Conservation (phyloP, 2,888 invertebrate genomes). For the Xestia sexstrigata region DNA sequence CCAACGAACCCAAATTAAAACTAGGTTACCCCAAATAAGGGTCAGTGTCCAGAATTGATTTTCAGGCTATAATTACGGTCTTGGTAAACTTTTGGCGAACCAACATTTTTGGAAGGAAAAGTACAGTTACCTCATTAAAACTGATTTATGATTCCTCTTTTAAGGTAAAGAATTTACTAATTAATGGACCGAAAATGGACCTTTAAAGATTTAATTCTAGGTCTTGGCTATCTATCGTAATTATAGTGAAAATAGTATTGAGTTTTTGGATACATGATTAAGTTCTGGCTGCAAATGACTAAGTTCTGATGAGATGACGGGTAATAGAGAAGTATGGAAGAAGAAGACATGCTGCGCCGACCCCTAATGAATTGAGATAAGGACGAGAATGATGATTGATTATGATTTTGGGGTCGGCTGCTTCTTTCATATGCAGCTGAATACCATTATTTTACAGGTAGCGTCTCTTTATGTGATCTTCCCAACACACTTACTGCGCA, state of each 20-base stretch:
- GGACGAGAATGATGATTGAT: too few relatives aligned
- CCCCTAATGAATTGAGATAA: too few relatives aligned
- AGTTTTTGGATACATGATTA: too few relatives aligned
- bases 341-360: too few relatives aligned
- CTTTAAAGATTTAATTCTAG: too few relatives aligned
- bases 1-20: not conserved
- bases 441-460: too few relatives aligned
- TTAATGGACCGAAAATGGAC: not conserved
- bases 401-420: too few relatives aligned
- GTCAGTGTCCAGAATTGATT: slow-evolving; percentile 12
- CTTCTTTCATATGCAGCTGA: not conserved
- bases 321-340: too few relatives aligned
- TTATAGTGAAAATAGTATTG: too few relatives aligned
- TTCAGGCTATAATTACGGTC: slow-evolving; percentile 1
- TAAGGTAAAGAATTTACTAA: not conserved
- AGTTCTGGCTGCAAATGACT: too few relatives aligned
- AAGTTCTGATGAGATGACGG: too few relatives aligned
- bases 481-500: not conserved
- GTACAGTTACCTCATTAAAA: not conserved
- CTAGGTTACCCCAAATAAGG: not conserved
- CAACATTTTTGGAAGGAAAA: not conserved
- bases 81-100: not conserved
- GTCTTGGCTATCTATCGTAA: too few relatives aligned
- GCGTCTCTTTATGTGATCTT: not conserved
- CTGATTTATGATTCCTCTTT: slow-evolving; percentile 7